These are phyloP conservation scores for Marasmarcha lunaedactyla DNA, from an alignment of 2,888 invertebrate genomes.

Conservation along the genomic window DNA sequence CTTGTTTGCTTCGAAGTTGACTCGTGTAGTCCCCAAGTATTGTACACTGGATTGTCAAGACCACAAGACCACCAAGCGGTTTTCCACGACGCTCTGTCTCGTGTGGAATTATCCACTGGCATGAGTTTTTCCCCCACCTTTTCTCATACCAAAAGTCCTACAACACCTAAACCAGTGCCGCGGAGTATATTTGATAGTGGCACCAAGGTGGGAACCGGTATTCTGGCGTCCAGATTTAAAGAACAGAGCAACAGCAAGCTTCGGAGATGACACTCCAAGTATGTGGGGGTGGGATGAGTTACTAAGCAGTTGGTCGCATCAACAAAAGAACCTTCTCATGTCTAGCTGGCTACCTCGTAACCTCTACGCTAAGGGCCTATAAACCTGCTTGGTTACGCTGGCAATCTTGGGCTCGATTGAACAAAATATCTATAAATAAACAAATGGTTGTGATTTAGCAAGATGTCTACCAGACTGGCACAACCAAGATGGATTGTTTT, in stretches of 20 bases:
- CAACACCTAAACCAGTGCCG: conserved; percentile 9
- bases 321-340: conserved; percentile 10
- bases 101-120: conserved; percentile 14
- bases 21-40: conserved; percentile 12
- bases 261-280: conserved; percentile 12
- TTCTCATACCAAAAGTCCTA: conserved; percentile 11
- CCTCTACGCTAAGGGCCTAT: conserved; percentile 12
- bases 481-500: conserved; percentile 7
- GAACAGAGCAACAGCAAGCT: conserved; percentile 10
- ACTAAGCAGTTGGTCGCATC: too few relatives aligned
- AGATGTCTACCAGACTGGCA: conserved; percentile 13
- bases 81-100: conserved; percentile 13
- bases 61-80: conserved; percentile 12
- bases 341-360: conserved; percentile 13
- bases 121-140: conserved; percentile 17
- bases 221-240: conserved; percentile 15
- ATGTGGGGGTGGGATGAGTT: too few relatives aligned
- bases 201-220: conserved; percentile 12
- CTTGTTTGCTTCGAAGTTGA: conserved; percentile 12
- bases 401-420: conserved; percentile 1
- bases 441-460: conserved; percentile 8
- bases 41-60: conserved; percentile 10
- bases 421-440: conserved; percentile 1
- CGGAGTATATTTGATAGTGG: conserved; percentile 11
- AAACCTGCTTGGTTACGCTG: conserved; percentile 11